These are phyloP conservation scores for Stylophora pistillata DNA, from an alignment of 64 coral and sea anemone genomes.

Conservation along the genomic window DNA sequence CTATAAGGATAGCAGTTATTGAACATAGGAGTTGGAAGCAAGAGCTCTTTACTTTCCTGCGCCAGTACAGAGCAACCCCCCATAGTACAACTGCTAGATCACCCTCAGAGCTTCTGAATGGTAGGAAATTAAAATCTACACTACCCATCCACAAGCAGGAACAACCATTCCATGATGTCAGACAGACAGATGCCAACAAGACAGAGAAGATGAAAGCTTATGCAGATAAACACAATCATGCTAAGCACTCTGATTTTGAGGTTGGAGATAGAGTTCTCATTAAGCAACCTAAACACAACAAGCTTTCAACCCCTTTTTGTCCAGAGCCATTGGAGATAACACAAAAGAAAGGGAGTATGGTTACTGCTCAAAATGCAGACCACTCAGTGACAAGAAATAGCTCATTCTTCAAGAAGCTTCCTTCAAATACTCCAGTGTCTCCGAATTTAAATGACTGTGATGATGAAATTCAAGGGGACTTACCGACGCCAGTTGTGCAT, in stretches of 20 bases:
- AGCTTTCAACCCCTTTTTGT: constrained; percentile 3
- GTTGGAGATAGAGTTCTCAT: constrained; percentile 13
- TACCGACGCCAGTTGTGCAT: too few species aligned
- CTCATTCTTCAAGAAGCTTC: constrained; percentile 20
- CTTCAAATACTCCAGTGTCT: neutral
- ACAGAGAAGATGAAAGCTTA: constrained; percentile 4
- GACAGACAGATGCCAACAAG: neutral
- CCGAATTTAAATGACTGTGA: neutral
- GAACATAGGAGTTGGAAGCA: too few species aligned
- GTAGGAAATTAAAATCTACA: neutral
- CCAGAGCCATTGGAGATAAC: constrained; percentile 9
- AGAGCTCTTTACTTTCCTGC: neutral
- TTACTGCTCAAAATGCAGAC: neutral
- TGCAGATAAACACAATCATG: neutral
- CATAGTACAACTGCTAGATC: neutral
- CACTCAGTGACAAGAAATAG: neutral
- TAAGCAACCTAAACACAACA: neutral
- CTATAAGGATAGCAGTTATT: too few species aligned
- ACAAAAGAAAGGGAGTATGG: constrained; percentile 22
- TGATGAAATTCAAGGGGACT: too few species aligned
- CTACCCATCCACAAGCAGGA: neutral
- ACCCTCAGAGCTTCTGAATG: neutral
- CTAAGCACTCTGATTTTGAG: neutral
- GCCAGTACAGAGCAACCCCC: constrained; percentile 23
- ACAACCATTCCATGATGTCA: neutral